Evolutionary conservation across 2,888 invertebrate species (phyloP), one percentile per base, ranked within the genome.

Genomic region (Mellilla xanthometata): DNA sequence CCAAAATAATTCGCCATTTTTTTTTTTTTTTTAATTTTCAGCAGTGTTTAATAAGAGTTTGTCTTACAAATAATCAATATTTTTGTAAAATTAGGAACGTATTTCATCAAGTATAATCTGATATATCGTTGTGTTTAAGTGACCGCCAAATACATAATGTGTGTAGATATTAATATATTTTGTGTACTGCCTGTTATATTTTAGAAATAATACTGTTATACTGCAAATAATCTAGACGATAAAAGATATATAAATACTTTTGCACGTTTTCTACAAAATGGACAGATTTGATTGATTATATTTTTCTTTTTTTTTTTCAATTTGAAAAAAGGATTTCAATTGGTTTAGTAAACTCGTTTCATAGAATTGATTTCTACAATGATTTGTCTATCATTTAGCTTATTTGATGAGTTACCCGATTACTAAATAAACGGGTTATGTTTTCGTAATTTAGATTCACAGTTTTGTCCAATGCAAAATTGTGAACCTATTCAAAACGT

Each of bases 401-500:
- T n/a, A n/a, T n/a, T n/a, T n/a, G n/a, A n/a, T n/a, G n/a, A n/a
- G n/a, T 24, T n/a, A 24, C 24, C 24, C 24, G 1, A 7, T 2
- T 7, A n/a, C 24, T 7, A n/a, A 24, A 24, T 3, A 24, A 8
- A 2, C 3, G 23, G 24, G 0, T 24, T 7, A 24, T 24, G 15
- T 29, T 28, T 34, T 22, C 32, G 31, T 33, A 34, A 34, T 36
- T 46, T 49, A 59, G 63, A 28, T 52, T 51, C 43, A 34, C 15
- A 40, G 49, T 52, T 56, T 56, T 52, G 49, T 33, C 43, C 11
- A 2, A 19, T 29, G 30, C 36, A 48, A 54, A 54, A 52, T 39
- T 40, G 12, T 51, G 4, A 47, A 33, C 39, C 33, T 39, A 47
- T 52, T 56, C 71, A 75, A 78, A 74, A 76, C 86, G 88, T 87